Conservation (phyloP, 2,113 vertebrate species). For the Pedionomus torquatus region DNA sequence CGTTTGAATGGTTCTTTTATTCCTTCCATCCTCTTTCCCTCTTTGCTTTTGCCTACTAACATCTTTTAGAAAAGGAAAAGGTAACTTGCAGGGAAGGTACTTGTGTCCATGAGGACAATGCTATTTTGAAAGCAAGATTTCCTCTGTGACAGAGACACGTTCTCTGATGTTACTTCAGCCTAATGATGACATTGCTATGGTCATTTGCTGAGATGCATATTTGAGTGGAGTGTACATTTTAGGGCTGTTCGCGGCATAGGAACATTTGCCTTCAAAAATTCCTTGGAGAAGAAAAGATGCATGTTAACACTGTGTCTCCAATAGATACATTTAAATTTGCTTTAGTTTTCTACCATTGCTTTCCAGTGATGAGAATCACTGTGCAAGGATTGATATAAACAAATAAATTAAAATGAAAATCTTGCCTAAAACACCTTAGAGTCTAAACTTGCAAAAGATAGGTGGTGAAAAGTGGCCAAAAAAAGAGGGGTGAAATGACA, state of each 20-base stretch:
- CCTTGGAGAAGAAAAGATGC: background rate
- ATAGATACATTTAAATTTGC: background rate
- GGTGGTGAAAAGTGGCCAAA: background rate
- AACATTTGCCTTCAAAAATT: background rate
- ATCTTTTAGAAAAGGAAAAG: background rate
- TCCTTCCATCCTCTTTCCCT: background rate
- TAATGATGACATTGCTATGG: background rate
- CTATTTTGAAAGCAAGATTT: background rate
- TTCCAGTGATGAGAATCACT: background rate
- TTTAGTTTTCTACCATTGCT: background rate
- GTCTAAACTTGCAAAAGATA: background rate
- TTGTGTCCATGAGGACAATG: background rate
- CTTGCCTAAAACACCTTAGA: background rate
- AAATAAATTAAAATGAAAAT: background rate
- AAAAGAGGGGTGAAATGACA: background rate
- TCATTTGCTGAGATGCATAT: background rate
- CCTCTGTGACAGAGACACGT: background rate
- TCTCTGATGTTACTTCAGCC: background rate
- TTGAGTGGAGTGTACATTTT: background rate
- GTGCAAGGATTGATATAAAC: background rate
- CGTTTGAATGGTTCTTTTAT: background rate
- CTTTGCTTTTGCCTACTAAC: background rate
- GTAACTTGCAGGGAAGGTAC: background rate
- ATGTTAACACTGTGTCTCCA: background rate
- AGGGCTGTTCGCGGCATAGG: background rate